Evolutionary conservation across 2,797 vertebrate genomes (phyloP), one percentile per base, ranked within the genome.

Genomic region (Microcaecilia unicolor): DNA sequence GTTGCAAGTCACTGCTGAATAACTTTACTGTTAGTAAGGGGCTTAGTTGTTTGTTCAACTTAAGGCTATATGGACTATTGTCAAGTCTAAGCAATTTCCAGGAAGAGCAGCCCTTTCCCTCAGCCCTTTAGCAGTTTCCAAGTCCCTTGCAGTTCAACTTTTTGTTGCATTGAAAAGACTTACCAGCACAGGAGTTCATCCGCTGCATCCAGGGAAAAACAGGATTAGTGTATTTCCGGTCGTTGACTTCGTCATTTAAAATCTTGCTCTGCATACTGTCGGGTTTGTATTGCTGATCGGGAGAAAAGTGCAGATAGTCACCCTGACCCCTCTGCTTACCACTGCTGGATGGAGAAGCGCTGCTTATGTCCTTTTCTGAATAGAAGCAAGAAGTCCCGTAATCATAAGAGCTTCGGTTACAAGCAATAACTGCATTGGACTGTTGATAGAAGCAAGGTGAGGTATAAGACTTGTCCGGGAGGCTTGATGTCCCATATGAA

Each of bases 191-290:
- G 30, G 83, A 84, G 75, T 87, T 87, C 74, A 85, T 84, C 75
- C 84, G 74, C 64, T 86, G 84, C 84, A 87, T 87, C 84, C 84
- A 86, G 48, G 84, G 83, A 56, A 84, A 85, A 64, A 84, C 79
- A n/a, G 83, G 81, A 10, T 72, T 81, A 41, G 72, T 64, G 78
- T 85, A 84, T 81, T 86, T 86, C 81, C 81, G 78, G 80, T 86
- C 83, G 64, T 44, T 59, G 64, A 60, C 61, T 69, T 82, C 81
- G 23, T 84, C 78, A 51, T 66, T 67, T 40, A 77, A 69, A 54
- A 64, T 64, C 72, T 85, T 84, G 72, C 64, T 64, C 51, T 80
- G 76, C 40, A 56, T 58, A 45, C 37, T 63, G 59, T 61, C 67
- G 51, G 75, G 39, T 68, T 86, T 84, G 63, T 78, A 81, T 30